Conservation (phyloP, 2,888 invertebrate species). For the Subacronicta megacephala region DNA sequence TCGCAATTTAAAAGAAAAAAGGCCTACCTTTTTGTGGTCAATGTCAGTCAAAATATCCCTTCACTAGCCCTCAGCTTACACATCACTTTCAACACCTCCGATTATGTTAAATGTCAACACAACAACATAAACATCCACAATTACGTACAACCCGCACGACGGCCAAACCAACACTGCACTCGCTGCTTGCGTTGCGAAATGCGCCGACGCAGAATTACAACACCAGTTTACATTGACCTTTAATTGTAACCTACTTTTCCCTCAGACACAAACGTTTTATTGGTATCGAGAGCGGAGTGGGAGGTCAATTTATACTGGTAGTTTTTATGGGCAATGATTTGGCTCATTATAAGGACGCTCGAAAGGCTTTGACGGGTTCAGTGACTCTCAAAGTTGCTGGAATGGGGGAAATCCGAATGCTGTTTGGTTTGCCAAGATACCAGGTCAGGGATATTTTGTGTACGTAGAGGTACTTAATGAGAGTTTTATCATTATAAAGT, state of each 20-base stretch:
- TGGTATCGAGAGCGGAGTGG: constrained; percentile 6
- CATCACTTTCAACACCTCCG: constrained; percentile 53
- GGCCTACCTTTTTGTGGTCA: constrained; percentile 41
- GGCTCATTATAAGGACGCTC: constrained; percentile 30
- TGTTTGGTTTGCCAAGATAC: constrained; percentile 24
- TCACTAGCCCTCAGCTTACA: constrained; percentile 41
- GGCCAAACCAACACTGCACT: constrained; percentile 59
- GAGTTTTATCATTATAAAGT: too few species aligned
- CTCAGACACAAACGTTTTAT: background rate
- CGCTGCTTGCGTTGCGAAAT: constrained; percentile 59
- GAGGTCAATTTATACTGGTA: constrained; percentile 21
- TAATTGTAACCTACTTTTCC: constrained; percentile 23
- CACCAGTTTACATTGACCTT: constrained; percentile 48
- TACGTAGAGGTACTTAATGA: constrained; percentile 1
- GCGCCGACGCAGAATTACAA: constrained; percentile 61
- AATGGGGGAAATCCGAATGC: constrained; percentile 35
- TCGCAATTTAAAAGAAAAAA: background rate
- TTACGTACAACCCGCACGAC: constrained; percentile 55
- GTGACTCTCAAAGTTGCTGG: constrained; percentile 36
- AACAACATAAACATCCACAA: constrained; percentile 9
- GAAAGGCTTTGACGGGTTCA: constrained; percentile 50
- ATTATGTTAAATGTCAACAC: constrained; percentile 33
- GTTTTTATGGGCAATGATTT: constrained; percentile 47
- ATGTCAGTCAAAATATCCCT: constrained; percentile 47
- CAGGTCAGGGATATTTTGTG: constrained; percentile 33